Base-by-base conservation (phyloP, 2,113 vertebrate species). In the Vidua chalybeata region DNA sequence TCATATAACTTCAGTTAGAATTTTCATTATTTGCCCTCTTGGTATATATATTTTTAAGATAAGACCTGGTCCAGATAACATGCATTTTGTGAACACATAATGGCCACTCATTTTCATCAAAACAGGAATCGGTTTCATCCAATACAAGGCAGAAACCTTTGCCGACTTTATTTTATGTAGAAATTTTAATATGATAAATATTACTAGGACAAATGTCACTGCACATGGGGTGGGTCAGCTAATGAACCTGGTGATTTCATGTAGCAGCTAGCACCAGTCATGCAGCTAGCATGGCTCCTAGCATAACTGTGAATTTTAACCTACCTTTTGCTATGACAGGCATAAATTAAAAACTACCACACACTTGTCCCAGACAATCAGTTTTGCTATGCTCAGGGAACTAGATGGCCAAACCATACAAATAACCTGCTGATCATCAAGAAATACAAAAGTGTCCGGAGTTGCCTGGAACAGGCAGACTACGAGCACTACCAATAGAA, bases 1-100 rank as follows among this genome's bases (percentile, higher is more conserved):
- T 88, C 62, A 78, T 80, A 76, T 67, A 87, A 94, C 76, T 96
- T 95, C 46, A 94, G 35, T 61, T 62, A 87, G 74, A 85, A 74
- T 92, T 96, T 96, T 51, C 71, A 95, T 82, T 93, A 76, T 96
- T 94, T 94, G 63, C 37, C 76, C 45, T 62, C 9, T 15, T 64
- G 21, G 63, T 79, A 91, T 27, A 91, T 68, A 80, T 33, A 91
- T 68, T 87, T 49, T 54, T 84, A 90, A 93, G 45, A 79, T 30
- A 16, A 75, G 27, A 51, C 10, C 45, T 79, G 28, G 15, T 49
- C 21, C 59, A 67, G n/a, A 45, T 41, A 90, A 63, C 4, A 8
- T 3, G 10, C 17, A 9, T 68, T 80, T 55, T 71, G 14, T 41
- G 41, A 95, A 85, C 33, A 41, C 9, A 24, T 63, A 24, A 31